Evolutionary conservation across 2,797 vertebrate genomes (phyloP), one percentile per base, ranked within the genome.

Genomic region (Danio tinwini): DNA sequence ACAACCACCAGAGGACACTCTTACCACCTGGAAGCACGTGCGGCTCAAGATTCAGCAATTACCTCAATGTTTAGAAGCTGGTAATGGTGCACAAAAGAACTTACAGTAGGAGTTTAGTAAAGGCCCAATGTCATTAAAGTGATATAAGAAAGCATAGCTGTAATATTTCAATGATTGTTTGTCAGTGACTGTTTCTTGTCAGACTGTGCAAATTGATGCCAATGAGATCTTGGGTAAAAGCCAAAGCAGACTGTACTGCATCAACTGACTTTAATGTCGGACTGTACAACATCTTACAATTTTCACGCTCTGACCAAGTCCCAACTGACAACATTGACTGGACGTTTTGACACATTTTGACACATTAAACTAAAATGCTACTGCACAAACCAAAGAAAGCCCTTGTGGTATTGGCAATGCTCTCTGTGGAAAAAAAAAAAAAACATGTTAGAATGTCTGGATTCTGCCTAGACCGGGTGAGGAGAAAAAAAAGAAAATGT

Each of bases 1-100:
- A 29, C 49, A 50, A 8, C 65, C 77, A 83, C 52, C 67, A 72
- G 81, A 83, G 81, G 78, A 62, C 59, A 45, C 50, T 63, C 37
- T 19, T 45, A 19, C 42, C 59, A 42, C 78, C 78, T 45, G 50
- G 40, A 50, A 62, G 12, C 44, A 45, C 37, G 16, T 49, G 72
- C 21, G 42, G 3, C 59, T 49, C 52, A 7, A 5, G 8, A 47
- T 70, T 68, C 63, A 53, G 56, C 72, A 74, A 52, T 62, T 68
- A 62, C 59, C 39, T 80, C 47, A 44, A 47, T 49, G 13, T 14
- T 45, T 44, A 55, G 17, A 56, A 65, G 65, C 56, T 55, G 16
- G 42, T n/a, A 6, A 19, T 3, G 14, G 44, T n/a, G n/a, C 50
- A 40, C 5, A 69, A 14, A 37, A 13, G 13, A 8, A 70, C 49